Evolutionary conservation across 1,140 invertebrate genomes (phyloP).

Genomic region (Hermetia illucens): DNA sequence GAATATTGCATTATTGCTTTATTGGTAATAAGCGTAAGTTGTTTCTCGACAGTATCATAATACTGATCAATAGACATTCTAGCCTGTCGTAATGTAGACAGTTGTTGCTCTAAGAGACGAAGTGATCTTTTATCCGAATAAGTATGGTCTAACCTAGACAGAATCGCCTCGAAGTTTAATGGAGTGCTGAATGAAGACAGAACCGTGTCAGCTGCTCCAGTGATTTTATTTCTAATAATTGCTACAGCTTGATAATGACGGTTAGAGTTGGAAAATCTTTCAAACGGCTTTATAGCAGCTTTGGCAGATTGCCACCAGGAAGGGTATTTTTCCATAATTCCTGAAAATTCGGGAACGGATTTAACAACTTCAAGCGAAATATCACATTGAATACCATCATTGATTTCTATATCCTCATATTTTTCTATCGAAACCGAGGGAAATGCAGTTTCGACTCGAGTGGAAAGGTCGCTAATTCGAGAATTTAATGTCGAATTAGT

Average conservation of each 20-base stretch:
- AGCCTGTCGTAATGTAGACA: constrained; percentile 6
- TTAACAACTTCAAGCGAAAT: no score
- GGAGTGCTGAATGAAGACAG: constrained; percentile 4
- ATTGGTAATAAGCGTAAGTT: constrained; percentile 1
- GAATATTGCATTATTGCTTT: not conserved
- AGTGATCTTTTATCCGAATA: constrained; percentile 7
- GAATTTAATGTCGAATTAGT: no score
- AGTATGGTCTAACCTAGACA: constrained; percentile 3
- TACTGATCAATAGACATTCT: not conserved
- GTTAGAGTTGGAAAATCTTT: no score
- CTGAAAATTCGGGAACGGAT: no score
- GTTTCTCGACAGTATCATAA: constrained; percentile 2
- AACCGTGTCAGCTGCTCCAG: not conserved
- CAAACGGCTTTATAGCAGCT: no score
- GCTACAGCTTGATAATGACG: constrained; percentile 5
- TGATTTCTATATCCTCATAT: no score
- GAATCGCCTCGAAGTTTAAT: constrained; percentile 7
- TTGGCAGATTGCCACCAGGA: no score
- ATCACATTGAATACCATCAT: no score
- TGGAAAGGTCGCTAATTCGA: no score
- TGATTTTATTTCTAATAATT: constrained; percentile 7
- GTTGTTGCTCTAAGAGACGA: constrained; percentile 5
- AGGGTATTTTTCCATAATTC: no score
- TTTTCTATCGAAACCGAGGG: no score
- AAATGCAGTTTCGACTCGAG: no score